Evolutionary conservation across 2,113 vertebrate genomes (phyloP), one percentile per base, ranked within the genome.

Genomic region (Oreochromis niloticus): DNA sequence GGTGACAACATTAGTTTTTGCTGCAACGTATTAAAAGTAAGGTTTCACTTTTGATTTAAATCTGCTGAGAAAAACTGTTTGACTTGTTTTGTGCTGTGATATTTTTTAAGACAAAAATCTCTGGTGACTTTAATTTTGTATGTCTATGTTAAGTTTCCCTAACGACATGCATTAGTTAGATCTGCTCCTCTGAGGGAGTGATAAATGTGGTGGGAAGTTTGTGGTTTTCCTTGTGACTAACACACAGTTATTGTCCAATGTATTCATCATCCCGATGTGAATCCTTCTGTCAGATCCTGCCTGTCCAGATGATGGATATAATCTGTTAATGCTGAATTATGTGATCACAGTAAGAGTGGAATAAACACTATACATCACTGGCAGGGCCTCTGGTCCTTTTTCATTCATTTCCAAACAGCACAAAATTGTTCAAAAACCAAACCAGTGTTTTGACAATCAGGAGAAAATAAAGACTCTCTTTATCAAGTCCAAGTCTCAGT

Each of bases 321-420:
- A 85, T 17, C 59, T 68, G 48, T 71, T 39, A 17, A 43, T 86
- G 68, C 30, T 83, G 50, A 86, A 3, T 80, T 7, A 57, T 83
- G 68, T 78, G 55, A 82, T 85, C 5, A 12, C 19, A 83, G 56
- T 55, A 63, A 66, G 30, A 73, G 75, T 56, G 16, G 83, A 78
- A 78, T 78, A 78, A 78, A 78, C 27, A 86, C 30, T 52, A 19
- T 48, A 43, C 22, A 50, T 19, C 48, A 16, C 17, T 75, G 19
- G 13, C n/a, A 41, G 2, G 13, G 41, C 63, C 13, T 14, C 50
- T 56, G 7, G 7, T 22, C 22, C 17, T 32, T 56, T 57, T 54
- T 19, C 8, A 43, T n/a, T 41, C 4, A n/a, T 61, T 27, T 78
- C 16, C 27, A 78, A 61, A 46, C 1, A 81, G 32, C 24, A 46